Evolutionary conservation across 2,797 vertebrate species (phyloP).

Genomic region (Notolepis coatsorum): DNA sequence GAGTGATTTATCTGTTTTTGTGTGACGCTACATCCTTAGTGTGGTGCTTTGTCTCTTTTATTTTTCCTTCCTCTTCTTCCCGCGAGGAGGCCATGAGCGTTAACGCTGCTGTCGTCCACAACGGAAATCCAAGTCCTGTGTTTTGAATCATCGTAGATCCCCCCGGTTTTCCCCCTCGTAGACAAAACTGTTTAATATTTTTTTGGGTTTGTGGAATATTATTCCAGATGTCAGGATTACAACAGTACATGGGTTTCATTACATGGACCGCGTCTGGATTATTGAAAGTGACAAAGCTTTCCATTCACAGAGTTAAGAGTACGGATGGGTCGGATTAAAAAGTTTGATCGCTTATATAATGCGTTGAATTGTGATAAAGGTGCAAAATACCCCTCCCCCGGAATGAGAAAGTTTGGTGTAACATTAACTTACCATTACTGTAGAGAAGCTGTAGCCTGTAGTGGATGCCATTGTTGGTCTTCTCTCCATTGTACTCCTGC

Average conservation of each 20-base stretch:
- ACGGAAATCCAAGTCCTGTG: conserved; percentile 32
- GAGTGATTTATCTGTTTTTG: conserved; percentile 54
- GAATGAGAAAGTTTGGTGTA: too few relatives aligned
- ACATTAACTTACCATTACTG: conserved; percentile 87
- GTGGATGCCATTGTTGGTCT: conserved; percentile 95
- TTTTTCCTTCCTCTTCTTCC: conserved; percentile 43
- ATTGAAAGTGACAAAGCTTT: conserved; percentile 45
- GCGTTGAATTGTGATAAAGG: too few relatives aligned
- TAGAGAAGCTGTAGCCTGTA: conserved; percentile 94
- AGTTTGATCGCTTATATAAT: conserved; percentile 49
- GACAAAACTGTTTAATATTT: conserved; percentile 58
- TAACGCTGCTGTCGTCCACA: conserved; percentile 37
- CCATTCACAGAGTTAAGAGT: conserved; percentile 33
- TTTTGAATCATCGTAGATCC: conserved; percentile 49
- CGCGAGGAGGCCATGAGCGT: conserved; percentile 40
- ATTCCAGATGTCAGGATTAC: conserved; percentile 60
- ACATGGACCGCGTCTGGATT: neutral
- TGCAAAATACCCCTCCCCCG: too few relatives aligned
- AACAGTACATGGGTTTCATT: neutral
- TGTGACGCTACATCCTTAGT: conserved; percentile 39
- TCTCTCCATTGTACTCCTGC: conserved; percentile 91
- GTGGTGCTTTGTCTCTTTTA: conserved; percentile 49
- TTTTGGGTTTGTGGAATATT: conserved; percentile 28
- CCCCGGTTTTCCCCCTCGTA: conserved; percentile 20
- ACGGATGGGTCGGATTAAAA: conserved; percentile 11